A percentile compares a stretch with the other conserved stretches of the same genome.
Evolutionary conservation across 2,888 invertebrate genomes (phyloP).

Genomic region (Junonia oenone): DNA sequence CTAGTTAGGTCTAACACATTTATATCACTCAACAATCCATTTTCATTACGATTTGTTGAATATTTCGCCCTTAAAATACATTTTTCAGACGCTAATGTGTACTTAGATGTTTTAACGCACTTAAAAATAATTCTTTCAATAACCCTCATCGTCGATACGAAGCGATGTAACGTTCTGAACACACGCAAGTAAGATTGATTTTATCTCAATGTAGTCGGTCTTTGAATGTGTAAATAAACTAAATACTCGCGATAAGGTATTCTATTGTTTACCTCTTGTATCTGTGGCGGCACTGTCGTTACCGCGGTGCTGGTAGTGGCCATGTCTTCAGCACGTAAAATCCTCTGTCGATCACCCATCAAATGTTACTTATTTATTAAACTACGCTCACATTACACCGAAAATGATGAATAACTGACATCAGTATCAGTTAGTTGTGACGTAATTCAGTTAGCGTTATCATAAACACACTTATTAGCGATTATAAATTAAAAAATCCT

Average conservation of each 20-base stretch:
- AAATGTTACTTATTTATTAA: constrained; percentile 30
- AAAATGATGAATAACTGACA: background rate
- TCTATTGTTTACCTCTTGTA: constrained; percentile 57
- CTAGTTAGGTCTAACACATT: constrained; percentile 89
- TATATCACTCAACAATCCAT: constrained; percentile 83
- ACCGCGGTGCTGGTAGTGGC: constrained; percentile 69
- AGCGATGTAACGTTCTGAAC: background rate
- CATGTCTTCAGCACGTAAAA: constrained; percentile 55
- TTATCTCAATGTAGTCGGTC: constrained; percentile 6
- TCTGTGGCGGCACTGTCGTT: constrained; percentile 57
- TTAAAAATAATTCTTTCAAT: constrained; percentile 21
- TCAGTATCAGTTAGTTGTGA: constrained; percentile 4
- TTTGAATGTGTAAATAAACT: constrained; percentile 38
- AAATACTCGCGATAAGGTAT: constrained; percentile 54
- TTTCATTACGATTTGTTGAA: constrained; percentile 46
- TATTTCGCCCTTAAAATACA: constrained; percentile 18
- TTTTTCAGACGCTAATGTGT: constrained; percentile 11
- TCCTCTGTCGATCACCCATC: constrained; percentile 60
- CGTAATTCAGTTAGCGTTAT: constrained; percentile 8
- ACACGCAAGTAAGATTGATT: background rate
- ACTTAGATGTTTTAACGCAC: constrained; percentile 13
- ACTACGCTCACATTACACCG: constrained; percentile 36
- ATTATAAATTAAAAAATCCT: constrained; percentile 1
- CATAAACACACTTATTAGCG: constrained; percentile 10
- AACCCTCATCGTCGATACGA: constrained; percentile 17